A percentile compares a stretch with the other conserved stretches of the same genome.
phyloP scores from a whole-genome alignment of 2,113 vertebrate genomes.

The Chaetops frenatus region DNA sequence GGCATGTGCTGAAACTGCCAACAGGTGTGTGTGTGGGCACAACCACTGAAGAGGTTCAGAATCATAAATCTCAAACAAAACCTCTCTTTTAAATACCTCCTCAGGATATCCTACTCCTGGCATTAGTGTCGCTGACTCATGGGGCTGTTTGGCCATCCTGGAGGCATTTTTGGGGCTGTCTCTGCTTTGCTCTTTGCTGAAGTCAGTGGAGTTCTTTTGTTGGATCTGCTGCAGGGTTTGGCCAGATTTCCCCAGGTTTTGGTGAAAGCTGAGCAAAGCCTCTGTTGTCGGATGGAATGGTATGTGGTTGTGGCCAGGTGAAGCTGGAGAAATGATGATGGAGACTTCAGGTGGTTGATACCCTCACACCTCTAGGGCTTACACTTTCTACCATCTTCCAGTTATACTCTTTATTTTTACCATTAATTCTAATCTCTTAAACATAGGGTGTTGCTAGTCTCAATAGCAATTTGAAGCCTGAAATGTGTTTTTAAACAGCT shows the following conservation, averaged over 20 bases:
- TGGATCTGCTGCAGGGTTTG: not conserved
- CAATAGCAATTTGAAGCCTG: not conserved
- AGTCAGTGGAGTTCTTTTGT: not conserved
- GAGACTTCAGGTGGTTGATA: not conserved
- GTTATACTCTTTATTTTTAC: not conserved
- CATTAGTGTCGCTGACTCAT: accelerated
- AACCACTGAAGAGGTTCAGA: not conserved
- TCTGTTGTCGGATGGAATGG: not conserved
- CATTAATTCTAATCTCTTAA: not conserved
- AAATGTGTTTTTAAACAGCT: not conserved
- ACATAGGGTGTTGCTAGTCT: not conserved
- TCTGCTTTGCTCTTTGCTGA: not conserved
- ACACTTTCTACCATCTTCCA: not conserved
- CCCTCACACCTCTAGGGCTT: not conserved
- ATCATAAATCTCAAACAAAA: not conserved
- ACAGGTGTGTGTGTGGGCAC: not conserved
- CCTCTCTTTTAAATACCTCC: not conserved
- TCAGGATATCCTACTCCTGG: not conserved
- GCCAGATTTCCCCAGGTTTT: not conserved
- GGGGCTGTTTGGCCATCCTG: not conserved
- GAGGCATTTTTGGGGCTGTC: not conserved
- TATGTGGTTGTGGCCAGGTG: not conserved
- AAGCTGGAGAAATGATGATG: accelerated
- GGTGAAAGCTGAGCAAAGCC: not conserved
- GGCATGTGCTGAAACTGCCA: not conserved